Evolutionary conservation across 35 echinoderm and acorn worm genomes (phyloP).

Genomic region (Holothuria glaberrima): DNA sequence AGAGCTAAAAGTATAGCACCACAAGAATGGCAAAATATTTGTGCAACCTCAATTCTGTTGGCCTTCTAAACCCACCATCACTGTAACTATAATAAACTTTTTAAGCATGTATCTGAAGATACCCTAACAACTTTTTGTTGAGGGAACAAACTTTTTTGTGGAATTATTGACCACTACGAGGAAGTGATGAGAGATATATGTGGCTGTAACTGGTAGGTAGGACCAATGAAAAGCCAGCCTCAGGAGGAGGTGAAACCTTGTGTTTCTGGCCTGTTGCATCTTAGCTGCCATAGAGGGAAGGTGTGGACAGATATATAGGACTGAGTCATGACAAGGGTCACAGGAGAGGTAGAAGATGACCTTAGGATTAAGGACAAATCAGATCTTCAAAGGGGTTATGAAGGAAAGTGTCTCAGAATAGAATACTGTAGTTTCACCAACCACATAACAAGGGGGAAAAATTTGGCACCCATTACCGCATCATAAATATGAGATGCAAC

Average conservation of each 20-base stretch:
- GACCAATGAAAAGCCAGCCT: not conserved
- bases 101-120: too few species aligned
- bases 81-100: too few species aligned
- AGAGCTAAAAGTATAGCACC: too few species aligned
- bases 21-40: too few species aligned
- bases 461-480: too few species aligned
- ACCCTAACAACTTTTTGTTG: too few species aligned
- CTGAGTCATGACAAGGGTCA: not conserved
- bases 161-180: not conserved
- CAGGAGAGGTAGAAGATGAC: not conserved
- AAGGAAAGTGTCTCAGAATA: too few species aligned
- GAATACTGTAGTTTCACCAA: too few species aligned
- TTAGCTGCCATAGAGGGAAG: not conserved
- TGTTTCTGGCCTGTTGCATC: not conserved
- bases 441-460: too few species aligned
- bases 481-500: too few species aligned
- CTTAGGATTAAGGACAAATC: slow-evolving; percentile 9
- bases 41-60: too few species aligned
- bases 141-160: not conserved
- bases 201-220: not conserved
- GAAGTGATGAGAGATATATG: slow-evolving; percentile 20
- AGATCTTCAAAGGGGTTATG: not conserved
- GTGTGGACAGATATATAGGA: slow-evolving; percentile 22
- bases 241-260: not conserved
- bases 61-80: too few species aligned